A percentile compares a stretch with the other conserved stretches of the same genome.
phyloP scores from a whole-genome alignment of 2,797 vertebrate species.

The Philypnodon macrostomus region DNA sequence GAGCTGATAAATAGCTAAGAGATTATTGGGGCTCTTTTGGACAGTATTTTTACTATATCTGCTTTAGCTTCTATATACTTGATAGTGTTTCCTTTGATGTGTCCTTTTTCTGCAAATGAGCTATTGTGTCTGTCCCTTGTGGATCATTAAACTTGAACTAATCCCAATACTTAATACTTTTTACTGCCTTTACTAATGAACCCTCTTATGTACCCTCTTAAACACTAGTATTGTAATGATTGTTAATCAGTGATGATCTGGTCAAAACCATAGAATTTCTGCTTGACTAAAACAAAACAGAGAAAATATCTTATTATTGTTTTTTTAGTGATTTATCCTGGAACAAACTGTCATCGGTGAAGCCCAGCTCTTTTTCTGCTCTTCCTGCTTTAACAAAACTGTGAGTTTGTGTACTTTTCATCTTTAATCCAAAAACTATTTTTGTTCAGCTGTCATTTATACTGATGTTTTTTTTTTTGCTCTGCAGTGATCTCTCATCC shows the following conservation, averaged over 20 bases:
- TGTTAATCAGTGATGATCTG: not conserved
- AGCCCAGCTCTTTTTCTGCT: conserved; percentile 83
- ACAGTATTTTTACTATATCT: no score
- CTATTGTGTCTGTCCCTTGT: no score
- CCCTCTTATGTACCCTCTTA: no score
- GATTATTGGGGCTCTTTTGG: no score
- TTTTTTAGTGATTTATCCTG: conserved; percentile 84
- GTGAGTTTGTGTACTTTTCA: conserved; percentile 75
- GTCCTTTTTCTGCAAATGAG: no score
- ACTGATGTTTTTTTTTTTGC: not conserved
- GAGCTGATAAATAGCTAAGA: not conserved
- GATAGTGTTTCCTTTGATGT: no score
- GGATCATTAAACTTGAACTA: no score
- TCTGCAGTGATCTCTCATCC: conserved; percentile 87
- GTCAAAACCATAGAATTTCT: not conserved
- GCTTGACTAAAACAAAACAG: not conserved
- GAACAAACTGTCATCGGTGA: conserved; percentile 84
- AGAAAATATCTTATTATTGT: not conserved
- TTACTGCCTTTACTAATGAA: no score
- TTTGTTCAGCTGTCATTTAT: not conserved
- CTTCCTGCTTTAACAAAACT: conserved; percentile 88
- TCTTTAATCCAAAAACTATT: not conserved
- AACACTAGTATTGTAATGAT: conserved; percentile 9
- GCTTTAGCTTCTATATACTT: no score
- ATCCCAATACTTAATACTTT: no score